Base-by-base conservation (phyloP, 2,888 invertebrate species). In the Drosophila peninsularis region DNA sequence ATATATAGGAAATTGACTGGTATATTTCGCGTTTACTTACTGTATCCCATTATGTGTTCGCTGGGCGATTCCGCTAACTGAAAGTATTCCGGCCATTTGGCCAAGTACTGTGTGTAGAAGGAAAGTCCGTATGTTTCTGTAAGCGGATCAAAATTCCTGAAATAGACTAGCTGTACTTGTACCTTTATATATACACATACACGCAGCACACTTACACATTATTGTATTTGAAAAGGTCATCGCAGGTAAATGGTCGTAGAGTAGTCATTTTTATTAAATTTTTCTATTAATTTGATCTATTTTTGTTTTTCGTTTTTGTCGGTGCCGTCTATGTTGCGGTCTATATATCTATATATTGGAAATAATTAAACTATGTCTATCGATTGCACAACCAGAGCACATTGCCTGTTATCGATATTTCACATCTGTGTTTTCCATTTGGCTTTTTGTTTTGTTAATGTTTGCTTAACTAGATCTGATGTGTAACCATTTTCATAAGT, bases 31-130 rank as follows among this genome's bases (percentile, higher is more conserved):
- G 14, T 17, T 17, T 17, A 94, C 96, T 94, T 94, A 99, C 99
- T 99, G 91, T 99, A 99, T 75, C 99, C 99, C 98, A 99, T 99
- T 69, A 99, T 97, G 93, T 98, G 96, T 5, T 98, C 99, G 92
- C 95, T 96, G 5, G 98, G 97, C 19, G 98, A 97, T 94, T 99
- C 99, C 4, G 98, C 98, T 19, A 92, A 97, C 94, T 98, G 98
- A 92, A 99, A 99, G 92, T 98, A 99, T 93, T 99, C 99, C 0
- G 99, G 99, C 99, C 99, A 99, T 91, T 98, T 98, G 11, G 98
- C 98, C 90, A 99, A 93, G 93, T 99, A 99, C 91, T 98, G 98
- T 93, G 99, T 97, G 90, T 99, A 99, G 93, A 99, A 99, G 9
- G 97, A 96, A 60, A 98, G 93, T 0, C 97, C 98, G 93, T 98